phyloP scores from a whole-genome alignment of 1,140 invertebrate genomes.

The Drosophila saltans region DNA sequence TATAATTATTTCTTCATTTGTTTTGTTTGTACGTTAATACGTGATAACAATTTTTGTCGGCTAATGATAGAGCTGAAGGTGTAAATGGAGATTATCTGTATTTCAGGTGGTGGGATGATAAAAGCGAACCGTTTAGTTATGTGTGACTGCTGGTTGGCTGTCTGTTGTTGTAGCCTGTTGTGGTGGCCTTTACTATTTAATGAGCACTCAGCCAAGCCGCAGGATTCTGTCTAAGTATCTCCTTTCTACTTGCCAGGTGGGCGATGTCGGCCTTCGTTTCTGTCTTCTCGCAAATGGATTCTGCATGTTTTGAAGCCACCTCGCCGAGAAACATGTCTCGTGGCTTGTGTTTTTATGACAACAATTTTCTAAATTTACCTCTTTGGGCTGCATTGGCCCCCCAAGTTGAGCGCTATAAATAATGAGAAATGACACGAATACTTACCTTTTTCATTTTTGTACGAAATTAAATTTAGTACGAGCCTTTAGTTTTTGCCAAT shows the following conservation, averaged over 20 bases:
- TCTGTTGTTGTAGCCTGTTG: not conserved
- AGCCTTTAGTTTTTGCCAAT: constrained; percentile 22
- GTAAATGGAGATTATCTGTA: not conserved
- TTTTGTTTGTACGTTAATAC: constrained; percentile 40
- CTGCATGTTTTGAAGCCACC: constrained; percentile 40
- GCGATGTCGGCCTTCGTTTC: not conserved
- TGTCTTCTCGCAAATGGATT: not conserved
- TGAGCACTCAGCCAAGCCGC: constrained; percentile 65
- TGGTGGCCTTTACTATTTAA: constrained; percentile 63
- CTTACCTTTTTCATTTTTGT: constrained; percentile 34
- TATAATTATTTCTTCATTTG: too few relatives aligned
- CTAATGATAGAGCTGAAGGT: constrained; percentile 13
- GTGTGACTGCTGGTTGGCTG: not conserved
- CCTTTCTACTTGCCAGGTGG: not conserved
- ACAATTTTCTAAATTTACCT: constrained; percentile 52
- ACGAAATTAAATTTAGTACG: constrained; percentile 59
- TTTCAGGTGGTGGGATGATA: constrained; percentile 5
- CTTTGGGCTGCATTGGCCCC: constrained; percentile 47
- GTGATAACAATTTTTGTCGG: constrained; percentile 56
- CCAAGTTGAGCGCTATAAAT: constrained; percentile 45
- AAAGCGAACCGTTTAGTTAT: constrained; percentile 25
- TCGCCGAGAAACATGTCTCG: constrained; percentile 44
- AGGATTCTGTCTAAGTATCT: constrained; percentile 35
- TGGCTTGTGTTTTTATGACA: constrained; percentile 26
- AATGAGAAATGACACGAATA: constrained; percentile 35